Evolutionary conservation across 2,113 vertebrate species (phyloP).

Genomic region (Eurystomus gularis): DNA sequence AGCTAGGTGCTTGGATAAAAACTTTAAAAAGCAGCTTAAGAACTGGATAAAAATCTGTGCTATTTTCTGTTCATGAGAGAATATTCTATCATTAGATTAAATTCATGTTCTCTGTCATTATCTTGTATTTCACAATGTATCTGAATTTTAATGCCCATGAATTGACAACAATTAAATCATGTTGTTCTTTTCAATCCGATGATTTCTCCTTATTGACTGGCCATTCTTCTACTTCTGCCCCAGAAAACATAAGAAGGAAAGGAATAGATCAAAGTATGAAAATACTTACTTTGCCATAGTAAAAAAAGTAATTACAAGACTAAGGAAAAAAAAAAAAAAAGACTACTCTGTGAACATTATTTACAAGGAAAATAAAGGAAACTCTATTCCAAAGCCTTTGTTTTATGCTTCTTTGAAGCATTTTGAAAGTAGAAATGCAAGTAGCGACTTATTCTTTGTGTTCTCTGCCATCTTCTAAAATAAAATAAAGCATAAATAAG

Average conservation of each 20-base stretch:
- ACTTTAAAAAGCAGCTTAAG: constrained; percentile 68
- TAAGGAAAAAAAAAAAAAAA: background rate
- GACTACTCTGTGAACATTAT: background rate
- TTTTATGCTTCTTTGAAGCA: constrained; percentile 8
- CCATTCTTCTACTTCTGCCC: background rate
- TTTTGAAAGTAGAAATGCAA: background rate
- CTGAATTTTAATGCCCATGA: constrained; percentile 47
- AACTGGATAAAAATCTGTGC: constrained; percentile 63
- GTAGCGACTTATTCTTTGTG: background rate
- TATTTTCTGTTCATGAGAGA: constrained; percentile 53
- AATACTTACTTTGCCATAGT: background rate
- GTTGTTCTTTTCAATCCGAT: constrained; percentile 55
- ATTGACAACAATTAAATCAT: constrained; percentile 61
- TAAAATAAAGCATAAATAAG: background rate
- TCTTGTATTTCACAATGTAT: constrained; percentile 58
- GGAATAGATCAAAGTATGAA: background rate
- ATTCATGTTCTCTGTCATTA: constrained; percentile 54
- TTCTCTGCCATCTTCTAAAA: background rate
- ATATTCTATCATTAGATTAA: background rate
- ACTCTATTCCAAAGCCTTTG: background rate
- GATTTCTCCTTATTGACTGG: constrained; percentile 5
- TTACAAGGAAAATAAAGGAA: background rate
- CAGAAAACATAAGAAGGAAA: background rate
- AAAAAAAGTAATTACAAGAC: background rate
- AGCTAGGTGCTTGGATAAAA: constrained; percentile 73